Evolutionary conservation across 2,797 vertebrate genomes (phyloP), one percentile per base, ranked within the genome.

Genomic region (Nyctalus aviator): DNA sequence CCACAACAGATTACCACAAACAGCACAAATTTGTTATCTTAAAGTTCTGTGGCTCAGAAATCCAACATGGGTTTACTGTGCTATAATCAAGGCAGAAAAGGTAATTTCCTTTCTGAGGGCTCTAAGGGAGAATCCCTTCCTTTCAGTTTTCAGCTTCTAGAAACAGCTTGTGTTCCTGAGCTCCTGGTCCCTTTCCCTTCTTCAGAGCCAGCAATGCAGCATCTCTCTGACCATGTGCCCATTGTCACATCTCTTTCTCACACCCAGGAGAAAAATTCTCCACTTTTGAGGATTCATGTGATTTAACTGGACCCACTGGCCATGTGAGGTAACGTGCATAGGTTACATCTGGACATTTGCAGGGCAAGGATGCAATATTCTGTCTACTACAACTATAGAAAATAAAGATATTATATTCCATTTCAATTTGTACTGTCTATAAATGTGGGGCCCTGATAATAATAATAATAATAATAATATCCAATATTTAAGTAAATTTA

Each of bases 401-500:
- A 86, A 78, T n/a, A 59, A 72, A 84, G 53, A 57, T 17, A 35
- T 2, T 4, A 21, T 18, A 30, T 81, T 91, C 68, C 8, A 30
- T 41, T 92, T 87, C 85, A 48, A 20, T 78, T 25, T 55, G 30
- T 69, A 30, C 23, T 55, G 8, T 32, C 30, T 83, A 7, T n/a
- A 72, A 92, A 72, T 87, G 23, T 87, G 27, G 11, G 62, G 57
- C 12, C 30, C 32, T 55, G n/a, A 55, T 75, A 23, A 62, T 53
- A 71, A 41, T 41, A 23, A 62, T 53, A 71, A 41, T 41, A 41
- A n/a, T n/a, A n/a, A 50, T 50, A 84, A 72, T 53, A 21, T 35
- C 66, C 69, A 59, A 66, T 66, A 77, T 72, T 50, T 84, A 90
- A 94, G 30, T 44, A 64, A 87, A 79, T 85, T 91, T 85, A 72